Percentiles rank a stretch among this genome's conserved stretches.
These are phyloP conservation scores for Cynopterus brachyotis DNA, from an alignment of 2,113 vertebrate genomes.

Conservation along the genomic window DNA sequence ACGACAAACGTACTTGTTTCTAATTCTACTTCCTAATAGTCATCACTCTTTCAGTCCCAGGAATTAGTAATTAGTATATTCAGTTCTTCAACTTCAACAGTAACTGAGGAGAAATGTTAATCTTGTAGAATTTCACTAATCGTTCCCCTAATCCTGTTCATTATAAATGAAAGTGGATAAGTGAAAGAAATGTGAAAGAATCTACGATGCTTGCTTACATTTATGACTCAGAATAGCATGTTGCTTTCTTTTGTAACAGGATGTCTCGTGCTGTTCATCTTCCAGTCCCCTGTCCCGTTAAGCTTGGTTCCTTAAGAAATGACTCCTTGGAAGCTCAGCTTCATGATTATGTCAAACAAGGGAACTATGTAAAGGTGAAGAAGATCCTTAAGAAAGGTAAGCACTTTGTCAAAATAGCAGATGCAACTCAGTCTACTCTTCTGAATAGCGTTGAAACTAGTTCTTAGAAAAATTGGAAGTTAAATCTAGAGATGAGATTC, in stretches of 20 bases:
- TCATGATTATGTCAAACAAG: slow-evolving; percentile 85
- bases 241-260: slow-evolving; percentile 63
- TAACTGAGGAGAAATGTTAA: slow-evolving; percentile 1
- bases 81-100: neutral
- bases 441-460: neutral
- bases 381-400: slow-evolving; percentile 90
- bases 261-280: slow-evolving; percentile 80
- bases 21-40: neutral
- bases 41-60: neutral
- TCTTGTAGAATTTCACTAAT: neutral
- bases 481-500: neutral
- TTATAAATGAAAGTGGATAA: neutral
- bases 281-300: slow-evolving; percentile 86
- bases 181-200: slow-evolving; percentile 11
- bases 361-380: slow-evolving; percentile 86
- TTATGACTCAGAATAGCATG: slow-evolving; percentile 1
- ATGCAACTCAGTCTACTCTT: neutral
- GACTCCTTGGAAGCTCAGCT: slow-evolving; percentile 84
- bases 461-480: neutral
- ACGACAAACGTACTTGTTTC: neutral
- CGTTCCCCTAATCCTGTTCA: neutral
- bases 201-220: neutral
- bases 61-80: neutral
- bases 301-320: slow-evolving; percentile 82
- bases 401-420: neutral